phyloP scores from a whole-genome alignment of 2,888 invertebrate species.

The Acrocyrtus sp. region DNA sequence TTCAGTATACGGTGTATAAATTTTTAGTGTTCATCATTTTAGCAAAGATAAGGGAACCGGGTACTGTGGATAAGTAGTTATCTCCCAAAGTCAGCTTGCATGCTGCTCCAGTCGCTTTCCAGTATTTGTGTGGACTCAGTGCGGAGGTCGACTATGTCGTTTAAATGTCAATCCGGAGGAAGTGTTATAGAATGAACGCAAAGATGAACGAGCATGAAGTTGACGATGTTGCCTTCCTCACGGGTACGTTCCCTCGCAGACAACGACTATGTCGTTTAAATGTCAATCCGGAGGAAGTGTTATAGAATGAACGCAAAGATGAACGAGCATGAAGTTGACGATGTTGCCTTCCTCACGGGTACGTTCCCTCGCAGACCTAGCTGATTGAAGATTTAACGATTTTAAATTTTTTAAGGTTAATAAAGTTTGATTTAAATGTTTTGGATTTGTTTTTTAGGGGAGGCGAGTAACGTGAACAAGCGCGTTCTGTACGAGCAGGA shows the following conservation, averaged over 20 bases:
- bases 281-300: conserved; percentile 56
- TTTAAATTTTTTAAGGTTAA: conserved; percentile 15
- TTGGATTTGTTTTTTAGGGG: conserved; percentile 48
- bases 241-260: no score
- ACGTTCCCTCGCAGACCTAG: no score
- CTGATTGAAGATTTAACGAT: no score
- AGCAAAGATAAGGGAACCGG: no score
- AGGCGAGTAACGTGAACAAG: conserved; percentile 69
- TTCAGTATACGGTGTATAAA: no score
- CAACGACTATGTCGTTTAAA: conserved; percentile 51
- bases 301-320: conserved; percentile 67
- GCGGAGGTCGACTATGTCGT: conserved; percentile 44
- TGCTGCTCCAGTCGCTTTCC: no score
- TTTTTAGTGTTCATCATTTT: no score
- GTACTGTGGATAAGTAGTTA: no score
- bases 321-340: conserved; percentile 93
- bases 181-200: conserved; percentile 56
- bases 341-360: conserved; percentile 93
- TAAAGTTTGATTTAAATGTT: conserved; percentile 28
- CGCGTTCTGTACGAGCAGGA: conserved; percentile 77
- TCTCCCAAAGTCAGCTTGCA: background rate
- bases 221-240: conserved; percentile 92
- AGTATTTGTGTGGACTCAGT: no score
- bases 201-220: conserved; percentile 89
- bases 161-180: conserved; percentile 58